Evolutionary conservation across 1,140 invertebrate species (phyloP).

Genomic region (Sweltsa coloradensis): DNA sequence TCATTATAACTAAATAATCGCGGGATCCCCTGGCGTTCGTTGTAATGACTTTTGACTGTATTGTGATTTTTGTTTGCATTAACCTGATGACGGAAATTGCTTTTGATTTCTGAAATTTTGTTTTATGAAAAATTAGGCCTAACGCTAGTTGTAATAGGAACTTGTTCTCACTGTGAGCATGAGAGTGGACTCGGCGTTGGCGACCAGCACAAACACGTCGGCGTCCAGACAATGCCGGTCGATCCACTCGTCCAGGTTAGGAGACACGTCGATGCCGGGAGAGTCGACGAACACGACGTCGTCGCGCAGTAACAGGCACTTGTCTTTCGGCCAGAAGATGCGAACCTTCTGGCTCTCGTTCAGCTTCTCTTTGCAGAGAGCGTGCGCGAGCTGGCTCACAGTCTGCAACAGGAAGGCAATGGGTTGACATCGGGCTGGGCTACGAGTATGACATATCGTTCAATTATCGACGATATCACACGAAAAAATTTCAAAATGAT

Average conservation of each 20-base stretch:
- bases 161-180: constrained; percentile 75
- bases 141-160: no score
- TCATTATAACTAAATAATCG: no score
- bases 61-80: no score
- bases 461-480: no score
- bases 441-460: no score
- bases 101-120: no score
- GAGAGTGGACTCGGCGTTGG: constrained; percentile 97
- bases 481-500: no score
- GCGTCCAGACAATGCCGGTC: constrained; percentile 98
- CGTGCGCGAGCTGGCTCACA: constrained; percentile 85
- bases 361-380: constrained; percentile 81
- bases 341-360: constrained; percentile 77
- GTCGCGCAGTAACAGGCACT: constrained; percentile 85
- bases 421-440: no score
- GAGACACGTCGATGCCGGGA: constrained; percentile 95
- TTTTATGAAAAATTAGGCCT: no score
- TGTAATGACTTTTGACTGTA: no score
- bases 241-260: constrained; percentile 97
- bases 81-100: no score
- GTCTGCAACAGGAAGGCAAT: constrained; percentile 57
- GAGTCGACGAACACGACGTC: constrained; percentile 98
- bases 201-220: constrained; percentile 97
- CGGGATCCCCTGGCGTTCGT: no score
- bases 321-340: constrained; percentile 93